A percentile compares a stretch with the other conserved stretches of the same genome.
These are phyloP conservation scores for Falco berigora DNA, from an alignment of 2,797 vertebrate genomes.

Conservation along the genomic window DNA sequence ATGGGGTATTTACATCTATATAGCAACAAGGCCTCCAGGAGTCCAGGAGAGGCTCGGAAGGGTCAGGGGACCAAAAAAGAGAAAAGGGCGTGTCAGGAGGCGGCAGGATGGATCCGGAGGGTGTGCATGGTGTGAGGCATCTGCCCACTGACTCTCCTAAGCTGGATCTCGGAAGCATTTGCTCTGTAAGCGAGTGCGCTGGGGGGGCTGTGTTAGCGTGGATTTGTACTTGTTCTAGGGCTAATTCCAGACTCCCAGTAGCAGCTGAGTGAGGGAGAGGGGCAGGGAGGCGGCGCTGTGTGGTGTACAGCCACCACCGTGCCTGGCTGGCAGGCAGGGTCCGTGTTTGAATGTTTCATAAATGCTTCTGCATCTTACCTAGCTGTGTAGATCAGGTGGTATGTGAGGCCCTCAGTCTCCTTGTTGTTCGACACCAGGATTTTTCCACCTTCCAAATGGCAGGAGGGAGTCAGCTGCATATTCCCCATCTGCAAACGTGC, in stretches of 20 bases:
- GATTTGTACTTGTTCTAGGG: not conserved
- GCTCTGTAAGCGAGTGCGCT: not conserved
- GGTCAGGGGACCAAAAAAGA: not conserved
- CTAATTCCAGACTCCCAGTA: not conserved
- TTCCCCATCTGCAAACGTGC: not conserved
- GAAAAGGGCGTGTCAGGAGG: not conserved
- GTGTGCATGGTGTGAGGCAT: not conserved
- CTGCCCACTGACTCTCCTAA: not conserved
- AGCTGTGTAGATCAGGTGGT: not conserved
- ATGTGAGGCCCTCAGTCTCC: not conserved
- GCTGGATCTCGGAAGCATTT: not conserved
- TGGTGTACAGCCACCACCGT: fast-evolving
- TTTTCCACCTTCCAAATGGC: not conserved
- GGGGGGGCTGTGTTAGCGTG: not conserved
- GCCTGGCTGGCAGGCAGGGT: not conserved
- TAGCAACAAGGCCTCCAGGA: not conserved
- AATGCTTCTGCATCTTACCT: not conserved
- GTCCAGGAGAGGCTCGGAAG: not conserved
- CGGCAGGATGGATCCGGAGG: not conserved
- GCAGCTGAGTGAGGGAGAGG: not conserved
- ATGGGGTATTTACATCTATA: not conserved
- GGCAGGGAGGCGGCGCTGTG: not conserved
- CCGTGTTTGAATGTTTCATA: not conserved
- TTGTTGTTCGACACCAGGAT: not conserved
- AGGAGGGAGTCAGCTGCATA: not conserved